Evolutionary conservation across 2,888 invertebrate genomes (phyloP).

Genomic region (Drosophila lutescens): DNA sequence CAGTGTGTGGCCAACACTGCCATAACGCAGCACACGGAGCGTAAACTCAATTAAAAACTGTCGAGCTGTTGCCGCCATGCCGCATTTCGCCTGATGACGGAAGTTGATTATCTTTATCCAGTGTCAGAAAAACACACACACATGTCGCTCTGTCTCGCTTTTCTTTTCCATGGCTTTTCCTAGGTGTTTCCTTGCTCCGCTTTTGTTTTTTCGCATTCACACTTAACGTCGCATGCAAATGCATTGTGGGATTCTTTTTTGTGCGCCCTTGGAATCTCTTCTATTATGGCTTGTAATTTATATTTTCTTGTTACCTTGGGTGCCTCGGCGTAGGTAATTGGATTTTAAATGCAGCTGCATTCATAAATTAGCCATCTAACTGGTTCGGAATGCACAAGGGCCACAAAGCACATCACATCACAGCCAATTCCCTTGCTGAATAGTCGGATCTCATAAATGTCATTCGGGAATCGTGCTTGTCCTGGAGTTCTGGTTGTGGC

Average conservation of each 20-base stretch:
- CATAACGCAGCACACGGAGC: conserved; percentile 66
- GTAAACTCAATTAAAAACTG: conserved; percentile 80
- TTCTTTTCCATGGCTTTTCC: conserved; percentile 3
- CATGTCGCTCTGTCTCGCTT: conserved; percentile 1
- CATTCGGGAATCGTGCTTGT: conserved; percentile 14
- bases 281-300: conserved; percentile 13
- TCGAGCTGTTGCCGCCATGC: conserved; percentile 58
- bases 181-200: conserved; percentile 3
- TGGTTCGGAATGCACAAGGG: not conserved
- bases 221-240: conserved; percentile 32
- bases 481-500: not conserved
- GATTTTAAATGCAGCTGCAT: conserved; percentile 27
- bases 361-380: conserved; percentile 30
- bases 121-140: conserved; percentile 31
- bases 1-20: conserved; percentile 27
- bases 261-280: not conserved
- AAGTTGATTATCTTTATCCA: conserved; percentile 69
- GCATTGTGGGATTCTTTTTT: conserved; percentile 19
- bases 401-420: not conserved
- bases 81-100: conserved; percentile 55
- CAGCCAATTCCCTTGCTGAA: conserved; percentile 7
- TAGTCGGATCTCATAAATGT: conserved; percentile 7
- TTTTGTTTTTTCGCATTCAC: conserved; percentile 21
- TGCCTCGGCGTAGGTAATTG: conserved; percentile 16
- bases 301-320: conserved; percentile 15